A percentile compares a stretch with the other conserved stretches of the same genome.
Conservation (phyloP, 2,113 vertebrate genomes). For the Strigops habroptila region DNA sequence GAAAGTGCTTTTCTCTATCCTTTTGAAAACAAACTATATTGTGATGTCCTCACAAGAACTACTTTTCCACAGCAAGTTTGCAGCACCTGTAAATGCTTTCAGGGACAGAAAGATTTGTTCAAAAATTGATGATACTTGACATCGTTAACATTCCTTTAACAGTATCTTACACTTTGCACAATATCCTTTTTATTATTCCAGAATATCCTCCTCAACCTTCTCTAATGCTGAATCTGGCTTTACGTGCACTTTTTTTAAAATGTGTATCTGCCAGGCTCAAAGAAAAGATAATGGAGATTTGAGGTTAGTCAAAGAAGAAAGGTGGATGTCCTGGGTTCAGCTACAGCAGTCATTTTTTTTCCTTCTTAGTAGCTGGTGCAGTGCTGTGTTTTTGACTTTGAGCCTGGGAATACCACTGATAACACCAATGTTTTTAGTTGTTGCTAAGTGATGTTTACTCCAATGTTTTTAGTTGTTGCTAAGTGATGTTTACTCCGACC, state of each 20-base stretch:
- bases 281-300: not conserved
- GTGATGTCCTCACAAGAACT: not conserved
- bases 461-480: too few species aligned
- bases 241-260: not conserved
- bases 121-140: not conserved
- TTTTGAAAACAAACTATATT: not conserved
- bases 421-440: too few species aligned
- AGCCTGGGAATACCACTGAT: too few species aligned
- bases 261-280: not conserved
- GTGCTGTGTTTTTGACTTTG: too few species aligned
- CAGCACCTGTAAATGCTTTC: not conserved
- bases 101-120: not conserved
- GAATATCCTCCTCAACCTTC: not conserved
- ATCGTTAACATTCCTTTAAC: not conserved
- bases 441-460: too few species aligned
- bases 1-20: not conserved
- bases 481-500: too few species aligned
- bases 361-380: too few species aligned
- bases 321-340: too few species aligned
- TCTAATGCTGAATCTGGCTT: not conserved
- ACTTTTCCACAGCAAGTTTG: not conserved
- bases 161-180: not conserved
- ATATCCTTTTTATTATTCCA: not conserved
- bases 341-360: too few species aligned
- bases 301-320: not conserved